Base-by-base conservation (phyloP, 2,888 invertebrate genomes). In the Pterobdella sp. region DNA sequence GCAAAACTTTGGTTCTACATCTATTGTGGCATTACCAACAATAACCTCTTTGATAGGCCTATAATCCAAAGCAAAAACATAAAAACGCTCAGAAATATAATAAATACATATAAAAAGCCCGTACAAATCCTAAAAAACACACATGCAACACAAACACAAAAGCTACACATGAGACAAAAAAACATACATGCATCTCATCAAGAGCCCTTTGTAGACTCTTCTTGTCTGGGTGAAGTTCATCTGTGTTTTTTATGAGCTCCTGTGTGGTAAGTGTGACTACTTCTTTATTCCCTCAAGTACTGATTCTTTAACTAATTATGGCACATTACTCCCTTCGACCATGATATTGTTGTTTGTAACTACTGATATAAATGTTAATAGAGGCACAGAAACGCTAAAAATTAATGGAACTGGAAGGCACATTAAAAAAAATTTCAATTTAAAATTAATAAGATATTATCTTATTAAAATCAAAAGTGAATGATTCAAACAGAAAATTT, bases 201-300 rank as follows among this genome's bases (percentile, higher is more conserved):
- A 93, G 89, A 37, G 96, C 94, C 76, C 90, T 87, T 80, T 91
- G 90, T 78, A 96, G 83, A 26, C 90, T 90, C 10, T 89, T 87
- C 81, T 90, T 89, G 79, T 96, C 95, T 76, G 93, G 92, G 79
- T 90, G 90, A 80, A 88, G 88, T 56, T 82, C 79, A 10, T 84
- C 82, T 64, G 86, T 86, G 73, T 82, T 81, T 76, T 85, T 85
- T 49, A 85, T 82, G 72, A 86, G 79, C 76, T 86, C 85, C 84
- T 85, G 76, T 35, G 3, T 35, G 49, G 49, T 7, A 22, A 22
- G 7, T 7, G 49, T 42, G 49, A 22, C 22, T 7, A 42, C 22
- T 7, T 14, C 22, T 7, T 14, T 42, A 22, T 7, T 42, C 10
- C 10, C 22, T 14, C 10, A 14, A 22, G 49, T 42, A 22, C 10